Percentiles rank a stretch among this genome's conserved stretches.
Evolutionary conservation across 2,888 invertebrate genomes (phyloP).

Genomic region (Chloromyia formosa): DNA sequence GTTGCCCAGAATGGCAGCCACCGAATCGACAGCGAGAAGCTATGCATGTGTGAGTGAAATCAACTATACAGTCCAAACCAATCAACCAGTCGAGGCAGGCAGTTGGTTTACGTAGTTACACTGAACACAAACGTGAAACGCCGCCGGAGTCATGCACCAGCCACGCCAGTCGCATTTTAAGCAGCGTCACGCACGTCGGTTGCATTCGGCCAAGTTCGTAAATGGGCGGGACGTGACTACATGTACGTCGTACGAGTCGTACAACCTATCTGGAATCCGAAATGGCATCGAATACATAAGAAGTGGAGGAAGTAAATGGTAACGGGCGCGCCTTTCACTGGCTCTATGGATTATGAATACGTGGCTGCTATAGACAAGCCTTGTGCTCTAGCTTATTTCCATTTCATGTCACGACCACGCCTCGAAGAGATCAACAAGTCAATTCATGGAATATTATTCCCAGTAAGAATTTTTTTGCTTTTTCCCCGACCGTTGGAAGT

Average conservation of each 20-base stretch:
- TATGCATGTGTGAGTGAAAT: slow-evolving; percentile 20
- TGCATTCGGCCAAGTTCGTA: slow-evolving; percentile 56
- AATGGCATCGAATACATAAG: slow-evolving; percentile 54
- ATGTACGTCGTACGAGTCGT: slow-evolving; percentile 51
- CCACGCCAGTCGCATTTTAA: slow-evolving; percentile 65
- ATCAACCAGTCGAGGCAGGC: slow-evolving; percentile 11
- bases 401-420: slow-evolving; percentile 53
- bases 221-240: slow-evolving; percentile 66
- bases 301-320: slow-evolving; percentile 7
- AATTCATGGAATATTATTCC: no score
- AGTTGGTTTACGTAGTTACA: slow-evolving; percentile 5
- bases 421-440: slow-evolving; percentile 52
- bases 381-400: slow-evolving; percentile 39
- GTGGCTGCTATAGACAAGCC: not conserved
- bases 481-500: no score
- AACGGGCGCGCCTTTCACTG: not conserved
- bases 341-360: not conserved
- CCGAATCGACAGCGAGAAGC: no score
- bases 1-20: no score
- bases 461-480: no score
- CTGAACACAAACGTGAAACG: slow-evolving; percentile 15
- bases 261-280: slow-evolving; percentile 19
- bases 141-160: slow-evolving; percentile 61
- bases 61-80: not conserved
- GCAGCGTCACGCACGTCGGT: slow-evolving; percentile 64